Percentiles rank a stretch among this genome's conserved stretches.
Evolutionary conservation across 1,140 invertebrate genomes (phyloP).

Genomic region (Pseudomyrmex dendroicus): DNA sequence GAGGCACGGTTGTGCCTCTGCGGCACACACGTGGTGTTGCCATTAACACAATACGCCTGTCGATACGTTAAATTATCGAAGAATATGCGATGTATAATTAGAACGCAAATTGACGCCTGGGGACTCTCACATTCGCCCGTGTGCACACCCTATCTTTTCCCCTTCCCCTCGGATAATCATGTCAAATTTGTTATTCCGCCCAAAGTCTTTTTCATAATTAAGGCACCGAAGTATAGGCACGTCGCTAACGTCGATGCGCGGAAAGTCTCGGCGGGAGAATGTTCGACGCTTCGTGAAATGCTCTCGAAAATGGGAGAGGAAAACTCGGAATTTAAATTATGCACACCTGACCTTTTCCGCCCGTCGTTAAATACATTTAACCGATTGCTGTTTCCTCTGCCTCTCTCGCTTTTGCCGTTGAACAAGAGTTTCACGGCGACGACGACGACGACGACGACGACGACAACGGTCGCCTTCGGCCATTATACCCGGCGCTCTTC

Average conservation of each 20-base stretch:
- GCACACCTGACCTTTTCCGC: constrained; percentile 10
- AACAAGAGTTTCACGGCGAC: constrained; percentile 18
- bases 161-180: neutral
- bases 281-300: neutral
- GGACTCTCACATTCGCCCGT: too few species aligned
- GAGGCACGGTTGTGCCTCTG: too few species aligned
- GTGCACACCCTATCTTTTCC: too few species aligned
- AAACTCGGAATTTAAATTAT: constrained; percentile 44
- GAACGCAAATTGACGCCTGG: neutral
- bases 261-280: neutral
- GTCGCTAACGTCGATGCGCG: neutral
- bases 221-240: neutral
- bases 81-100: neutral
- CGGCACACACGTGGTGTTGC: too few species aligned
- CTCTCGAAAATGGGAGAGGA: constrained; percentile 16
- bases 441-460: constrained; percentile 29
- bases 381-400: constrained; percentile 16
- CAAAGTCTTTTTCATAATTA: constrained; percentile 1
- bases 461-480: constrained; percentile 44
- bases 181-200: neutral
- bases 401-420: neutral
- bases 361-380: constrained; percentile 53
- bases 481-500: constrained; percentile 53
- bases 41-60: constrained; percentile 2
- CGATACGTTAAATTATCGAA: neutral